Evolutionary conservation across 2,888 invertebrate genomes (phyloP).

Genomic region (Dascillus cervinus): DNA sequence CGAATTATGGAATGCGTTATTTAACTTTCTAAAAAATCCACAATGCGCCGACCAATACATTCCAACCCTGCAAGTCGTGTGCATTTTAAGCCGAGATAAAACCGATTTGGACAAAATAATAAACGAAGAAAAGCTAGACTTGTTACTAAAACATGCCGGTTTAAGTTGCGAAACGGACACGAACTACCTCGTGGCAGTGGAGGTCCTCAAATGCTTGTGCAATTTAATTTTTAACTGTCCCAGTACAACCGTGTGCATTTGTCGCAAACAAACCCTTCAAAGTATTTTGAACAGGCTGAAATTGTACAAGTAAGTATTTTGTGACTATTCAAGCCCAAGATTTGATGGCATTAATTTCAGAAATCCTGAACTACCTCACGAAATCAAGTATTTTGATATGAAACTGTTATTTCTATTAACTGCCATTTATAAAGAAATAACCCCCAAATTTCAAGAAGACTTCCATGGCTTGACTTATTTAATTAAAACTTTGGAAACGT

Average conservation of each 20-base stretch:
- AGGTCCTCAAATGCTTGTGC: slow-evolving; percentile 81
- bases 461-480: slow-evolving; percentile 63
- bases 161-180: slow-evolving; percentile 42
- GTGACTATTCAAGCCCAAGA: slow-evolving; percentile 3
- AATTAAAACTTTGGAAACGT: slow-evolving; percentile 56
- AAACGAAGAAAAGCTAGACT: slow-evolving; percentile 58
- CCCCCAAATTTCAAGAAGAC: slow-evolving; percentile 57
- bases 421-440: slow-evolving; percentile 66
- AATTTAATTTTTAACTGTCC: slow-evolving; percentile 77
- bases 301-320: slow-evolving; percentile 43
- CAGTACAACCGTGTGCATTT: slow-evolving; percentile 50
- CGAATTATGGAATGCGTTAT: slow-evolving; percentile 55
- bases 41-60: no score
- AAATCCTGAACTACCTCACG: slow-evolving; percentile 55
- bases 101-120: slow-evolving; percentile 59
- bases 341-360: slow-evolving; percentile 21
- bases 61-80: no score
- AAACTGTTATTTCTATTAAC: slow-evolving; percentile 83
- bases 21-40: slow-evolving; percentile 49
- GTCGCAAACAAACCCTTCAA: slow-evolving; percentile 56
- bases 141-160: slow-evolving; percentile 61
- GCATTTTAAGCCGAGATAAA: slow-evolving; percentile 70
- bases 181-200: slow-evolving; percentile 55
- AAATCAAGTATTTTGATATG: slow-evolving; percentile 79
- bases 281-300: slow-evolving; percentile 66